Evolutionary conservation across 1,140 invertebrate species (phyloP), one percentile per base, ranked within the genome.

Genomic region (Anoplophora glabripennis): DNA sequence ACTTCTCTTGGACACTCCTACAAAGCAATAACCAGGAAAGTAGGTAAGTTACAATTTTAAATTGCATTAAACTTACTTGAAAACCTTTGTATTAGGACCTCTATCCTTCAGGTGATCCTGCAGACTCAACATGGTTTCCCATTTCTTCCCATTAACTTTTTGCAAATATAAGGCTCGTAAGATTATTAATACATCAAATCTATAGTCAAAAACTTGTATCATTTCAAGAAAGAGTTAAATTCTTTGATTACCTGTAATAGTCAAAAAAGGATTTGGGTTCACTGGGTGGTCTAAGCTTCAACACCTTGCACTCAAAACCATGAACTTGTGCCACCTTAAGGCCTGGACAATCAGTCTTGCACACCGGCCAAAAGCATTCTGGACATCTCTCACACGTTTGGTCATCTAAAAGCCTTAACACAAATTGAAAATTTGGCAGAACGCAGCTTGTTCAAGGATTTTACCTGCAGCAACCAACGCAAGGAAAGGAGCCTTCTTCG

Each of bases 101-200:
- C 89, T 83, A 35, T 83, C 78, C 33, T 88, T 83, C 59, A 83
- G 80, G 69, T 92, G 89, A 1, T 84, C 84, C 67, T 89, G 82
- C 72, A 91, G 78, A 37, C 84, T 79, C 8, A 82, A 64, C 5
- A 92, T 60, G 14, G 81, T 75, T 15, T 79, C 66, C 84, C 86
- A 92, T 48, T 81, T 83, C 37, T 84, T 83, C 0, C 81, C 80
- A 59, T 83, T 78, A 4, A 75, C 79, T 9, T 79, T 79, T 70
- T 88, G 83, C 4, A 89, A 67, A 10, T 90, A 73, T 3, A 88
- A 60, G 66, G 86, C 85, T 48, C 87, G 80, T 4, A 91, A 71
- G 3, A 85, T 79, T 8, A 89, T 68, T 1, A 91, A 67, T 33
- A 85, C 80, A 60, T 89, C 86, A 61, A 83, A 85, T 64, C 84